These are phyloP conservation scores for Drosophila neonasuta DNA, from an alignment of 2,888 invertebrate species.

Conservation along the genomic window DNA sequence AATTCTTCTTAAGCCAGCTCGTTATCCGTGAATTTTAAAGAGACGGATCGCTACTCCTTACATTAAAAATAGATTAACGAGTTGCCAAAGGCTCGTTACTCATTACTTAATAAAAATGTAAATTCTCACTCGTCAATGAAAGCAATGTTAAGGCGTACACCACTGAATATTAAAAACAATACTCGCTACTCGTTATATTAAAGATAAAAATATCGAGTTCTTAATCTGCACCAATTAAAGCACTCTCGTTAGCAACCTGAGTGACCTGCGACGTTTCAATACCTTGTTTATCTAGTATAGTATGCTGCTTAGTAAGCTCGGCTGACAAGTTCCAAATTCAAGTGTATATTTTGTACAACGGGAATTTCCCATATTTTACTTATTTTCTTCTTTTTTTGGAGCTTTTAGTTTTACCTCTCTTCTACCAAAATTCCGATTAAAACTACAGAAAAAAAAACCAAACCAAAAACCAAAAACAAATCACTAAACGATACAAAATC, in stretches of 20 bases:
- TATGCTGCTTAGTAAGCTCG: not conserved
- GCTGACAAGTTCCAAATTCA: constrained; percentile 9
- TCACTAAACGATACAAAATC: not conserved
- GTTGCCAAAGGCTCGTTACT: too few species aligned
- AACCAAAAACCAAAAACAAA: not conserved
- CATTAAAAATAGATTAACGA: too few species aligned
- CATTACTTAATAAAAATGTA: too few species aligned
- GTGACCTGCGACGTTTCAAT: too few species aligned
- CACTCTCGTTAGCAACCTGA: too few species aligned
- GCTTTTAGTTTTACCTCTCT: constrained; percentile 19
- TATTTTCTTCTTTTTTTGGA: constrained; percentile 14
- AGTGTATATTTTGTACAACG: constrained; percentile 13
- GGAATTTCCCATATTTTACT: constrained; percentile 9
- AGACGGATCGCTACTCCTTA: too few species aligned
- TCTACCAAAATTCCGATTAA: constrained; percentile 19
- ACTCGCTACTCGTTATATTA: not conserved
- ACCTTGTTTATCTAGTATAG: too few species aligned
- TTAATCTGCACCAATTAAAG: too few species aligned
- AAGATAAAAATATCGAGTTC: not conserved
- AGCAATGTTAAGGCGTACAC: too few species aligned
- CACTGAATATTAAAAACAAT: not conserved
- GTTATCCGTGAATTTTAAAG: too few species aligned
- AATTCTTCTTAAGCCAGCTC: too few species aligned
- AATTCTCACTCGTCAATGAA: too few species aligned
- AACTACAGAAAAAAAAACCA: constrained; percentile 3